Conservation (phyloP, 2,797 vertebrate species). For the Rhinatrema bivittatum region DNA sequence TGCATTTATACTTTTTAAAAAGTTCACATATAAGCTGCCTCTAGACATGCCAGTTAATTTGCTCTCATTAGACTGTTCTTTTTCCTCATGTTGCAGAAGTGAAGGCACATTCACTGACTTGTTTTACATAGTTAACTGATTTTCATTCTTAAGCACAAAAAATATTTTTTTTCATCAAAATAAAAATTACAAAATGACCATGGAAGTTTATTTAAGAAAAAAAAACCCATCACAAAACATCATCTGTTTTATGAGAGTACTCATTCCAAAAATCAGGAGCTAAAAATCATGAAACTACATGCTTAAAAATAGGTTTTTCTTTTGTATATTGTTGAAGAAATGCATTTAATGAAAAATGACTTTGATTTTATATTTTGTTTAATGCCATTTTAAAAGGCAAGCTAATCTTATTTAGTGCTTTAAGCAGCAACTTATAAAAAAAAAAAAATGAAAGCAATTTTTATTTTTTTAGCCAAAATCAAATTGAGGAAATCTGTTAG, state of each 20-base stretch:
- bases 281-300: not conserved
- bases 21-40: constrained; percentile 1
- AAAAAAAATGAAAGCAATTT: no score
- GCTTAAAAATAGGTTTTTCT: not conserved
- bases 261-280: constrained; percentile 24
- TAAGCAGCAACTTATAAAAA: no score
- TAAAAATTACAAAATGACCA: constrained; percentile 34
- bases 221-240: no score
- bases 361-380: constrained; percentile 19
- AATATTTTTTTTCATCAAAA: no score
- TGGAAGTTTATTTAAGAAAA: constrained; percentile 20
- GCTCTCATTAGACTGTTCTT: constrained; percentile 13
- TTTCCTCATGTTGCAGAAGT: no score
- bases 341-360: constrained; percentile 2
- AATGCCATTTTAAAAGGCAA: constrained; percentile 16
- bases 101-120: no score
- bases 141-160: no score
- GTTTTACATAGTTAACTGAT: no score
- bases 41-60: constrained; percentile 15
- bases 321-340: not conserved
- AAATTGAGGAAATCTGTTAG: no score
- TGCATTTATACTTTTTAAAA: constrained; percentile 19
- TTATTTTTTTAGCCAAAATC: no score
- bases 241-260: constrained; percentile 5
- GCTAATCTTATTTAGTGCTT: constrained; percentile 17